phyloP scores from a whole-genome alignment of 2,797 vertebrate genomes.

The Sardinella longiceps region DNA sequence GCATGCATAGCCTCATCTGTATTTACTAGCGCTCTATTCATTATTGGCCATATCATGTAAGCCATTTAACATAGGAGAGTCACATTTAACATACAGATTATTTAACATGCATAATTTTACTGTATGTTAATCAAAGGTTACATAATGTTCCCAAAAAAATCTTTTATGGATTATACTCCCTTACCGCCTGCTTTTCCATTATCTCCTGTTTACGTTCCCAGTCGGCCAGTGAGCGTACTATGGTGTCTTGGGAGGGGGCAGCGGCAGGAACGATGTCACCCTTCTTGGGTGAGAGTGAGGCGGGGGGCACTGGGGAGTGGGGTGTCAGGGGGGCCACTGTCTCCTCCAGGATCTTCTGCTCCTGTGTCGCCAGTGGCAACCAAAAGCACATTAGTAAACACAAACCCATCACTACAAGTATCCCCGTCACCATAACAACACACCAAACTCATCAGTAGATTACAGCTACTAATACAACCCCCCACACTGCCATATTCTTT shows the following conservation, averaged over 20 bases:
- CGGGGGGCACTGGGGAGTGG: slow-evolving; percentile 59
- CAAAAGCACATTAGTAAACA: neutral
- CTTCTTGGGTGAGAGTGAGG: slow-evolving; percentile 76
- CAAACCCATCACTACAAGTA: neutral
- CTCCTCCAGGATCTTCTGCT: slow-evolving; percentile 93
- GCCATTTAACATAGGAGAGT: too few species aligned
- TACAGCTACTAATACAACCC: neutral
- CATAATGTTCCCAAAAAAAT: too few species aligned
- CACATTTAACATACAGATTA: neutral
- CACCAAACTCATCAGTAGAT: neutral
- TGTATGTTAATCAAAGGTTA: neutral
- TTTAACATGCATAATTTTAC: neutral
- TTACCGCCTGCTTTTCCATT: slow-evolving; percentile 72
- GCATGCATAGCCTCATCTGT: neutral
- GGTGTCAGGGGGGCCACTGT: slow-evolving; percentile 88
- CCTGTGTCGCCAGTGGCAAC: slow-evolving; percentile 69
- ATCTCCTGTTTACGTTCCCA: slow-evolving; percentile 73
- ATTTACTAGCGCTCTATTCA: neutral
- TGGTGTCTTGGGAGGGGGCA: slow-evolving; percentile 72
- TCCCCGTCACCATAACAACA: neutral
- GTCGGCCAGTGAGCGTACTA: slow-evolving; percentile 69
- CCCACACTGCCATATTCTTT: neutral
- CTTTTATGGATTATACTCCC: too few species aligned
- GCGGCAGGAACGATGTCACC: slow-evolving; percentile 67
- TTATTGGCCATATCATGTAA: too few species aligned